Percentiles rank a stretch among this genome's conserved stretches.
Conservation (phyloP, 2,113 vertebrate genomes). For the Camarhynchus parvulus region DNA sequence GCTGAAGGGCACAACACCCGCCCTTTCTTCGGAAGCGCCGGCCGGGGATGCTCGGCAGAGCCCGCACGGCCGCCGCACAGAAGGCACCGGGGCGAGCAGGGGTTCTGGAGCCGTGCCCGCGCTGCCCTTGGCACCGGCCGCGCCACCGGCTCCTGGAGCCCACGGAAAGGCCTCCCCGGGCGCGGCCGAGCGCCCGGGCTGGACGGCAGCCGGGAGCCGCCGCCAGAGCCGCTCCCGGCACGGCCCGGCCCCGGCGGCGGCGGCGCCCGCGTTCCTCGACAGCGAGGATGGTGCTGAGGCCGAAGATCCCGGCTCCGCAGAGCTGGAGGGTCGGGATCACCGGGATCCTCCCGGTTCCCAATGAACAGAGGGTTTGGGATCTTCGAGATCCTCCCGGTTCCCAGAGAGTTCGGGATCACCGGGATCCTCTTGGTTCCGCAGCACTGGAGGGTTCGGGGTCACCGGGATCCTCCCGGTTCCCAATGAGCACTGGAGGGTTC, state of each 20-base stretch:
- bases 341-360: background rate
- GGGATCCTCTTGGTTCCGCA: background rate
- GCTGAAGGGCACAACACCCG: background rate
- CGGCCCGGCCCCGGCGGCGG: no score
- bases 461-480: background rate
- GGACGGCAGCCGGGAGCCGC: background rate
- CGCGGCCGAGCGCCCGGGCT: background rate
- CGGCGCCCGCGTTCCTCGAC: background rate
- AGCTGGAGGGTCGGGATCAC: background rate
- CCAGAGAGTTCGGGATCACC: background rate
- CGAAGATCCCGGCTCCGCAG: background rate
- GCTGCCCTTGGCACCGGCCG: background rate
- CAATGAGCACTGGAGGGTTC: no score
- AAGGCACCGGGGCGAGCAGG: background rate
- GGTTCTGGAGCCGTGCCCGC: background rate
- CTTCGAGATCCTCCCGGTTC: background rate
- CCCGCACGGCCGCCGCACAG: background rate
- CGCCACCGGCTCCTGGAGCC: background rate
- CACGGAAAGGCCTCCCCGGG: background rate
- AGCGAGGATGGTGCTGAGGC: background rate
- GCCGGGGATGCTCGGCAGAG: background rate
- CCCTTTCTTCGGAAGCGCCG: background rate
- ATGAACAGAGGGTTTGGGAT: no score
- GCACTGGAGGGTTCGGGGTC: background rate
- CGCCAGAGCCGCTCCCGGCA: no score